A percentile compares a stretch with the other conserved stretches of the same genome.
phyloP scores from a whole-genome alignment of 2,113 vertebrate genomes.

The Phalacrocorax carbo region DNA sequence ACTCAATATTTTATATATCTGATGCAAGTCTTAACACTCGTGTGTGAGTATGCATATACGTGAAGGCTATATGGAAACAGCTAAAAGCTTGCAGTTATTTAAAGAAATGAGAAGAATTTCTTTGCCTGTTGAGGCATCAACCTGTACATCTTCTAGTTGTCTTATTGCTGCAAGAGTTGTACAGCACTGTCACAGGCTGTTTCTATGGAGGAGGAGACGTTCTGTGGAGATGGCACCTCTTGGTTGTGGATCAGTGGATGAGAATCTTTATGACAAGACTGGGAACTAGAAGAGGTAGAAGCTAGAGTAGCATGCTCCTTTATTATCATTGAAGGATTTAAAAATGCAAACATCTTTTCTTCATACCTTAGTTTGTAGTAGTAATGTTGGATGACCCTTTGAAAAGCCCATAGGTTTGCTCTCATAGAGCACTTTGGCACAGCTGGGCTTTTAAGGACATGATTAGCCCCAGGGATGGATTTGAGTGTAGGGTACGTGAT shows the following conservation, averaged over 20 bases:
- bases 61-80: not conserved
- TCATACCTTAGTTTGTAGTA: not conserved
- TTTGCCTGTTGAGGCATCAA: not conserved
- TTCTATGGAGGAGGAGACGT: not conserved
- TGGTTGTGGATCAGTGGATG: not conserved
- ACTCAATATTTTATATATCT: not conserved
- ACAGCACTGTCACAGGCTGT: not conserved
- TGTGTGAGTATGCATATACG: rapidly evolving
- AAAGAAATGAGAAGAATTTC: not conserved
- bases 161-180: not conserved
- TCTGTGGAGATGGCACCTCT: not conserved
- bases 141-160: not conserved
- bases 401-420: not conserved
- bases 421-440: not conserved
- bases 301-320: not conserved
- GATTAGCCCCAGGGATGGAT: not conserved
- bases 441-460: not conserved
- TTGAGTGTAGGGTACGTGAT: not conserved
- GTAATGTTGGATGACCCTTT: not conserved
- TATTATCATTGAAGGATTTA: not conserved
- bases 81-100: not conserved
- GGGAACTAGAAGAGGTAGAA: not conserved
- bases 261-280: not conserved
- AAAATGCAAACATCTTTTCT: not conserved
- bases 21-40: not conserved